Evolutionary conservation across 2,888 invertebrate genomes (phyloP).

Genomic region (Alcis repandata): DNA sequence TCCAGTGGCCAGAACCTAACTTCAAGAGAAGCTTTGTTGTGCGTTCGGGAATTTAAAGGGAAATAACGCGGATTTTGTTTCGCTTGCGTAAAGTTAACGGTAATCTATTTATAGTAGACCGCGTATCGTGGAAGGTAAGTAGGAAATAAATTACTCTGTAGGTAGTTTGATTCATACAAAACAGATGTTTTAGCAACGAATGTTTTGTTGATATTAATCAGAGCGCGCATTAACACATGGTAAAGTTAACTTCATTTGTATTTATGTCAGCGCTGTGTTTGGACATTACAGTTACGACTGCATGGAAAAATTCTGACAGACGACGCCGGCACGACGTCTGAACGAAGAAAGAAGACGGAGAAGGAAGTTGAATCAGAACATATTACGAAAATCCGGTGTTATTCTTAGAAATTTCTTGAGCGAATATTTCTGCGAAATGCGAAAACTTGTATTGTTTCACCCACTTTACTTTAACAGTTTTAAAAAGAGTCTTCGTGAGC

Average conservation of each 20-base stretch:
- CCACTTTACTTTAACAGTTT: background rate
- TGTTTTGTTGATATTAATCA: constrained; percentile 44
- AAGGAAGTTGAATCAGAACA: constrained; percentile 20
- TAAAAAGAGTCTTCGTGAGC: background rate
- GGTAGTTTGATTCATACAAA: constrained; percentile 41
- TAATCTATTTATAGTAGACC: constrained; percentile 27
- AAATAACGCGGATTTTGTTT: constrained; percentile 20
- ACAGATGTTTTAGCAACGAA: constrained; percentile 44
- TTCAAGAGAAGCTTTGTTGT: constrained; percentile 23
- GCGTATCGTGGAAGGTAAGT: constrained; percentile 30
- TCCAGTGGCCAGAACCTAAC: constrained; percentile 25
- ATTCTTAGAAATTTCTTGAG: constrained; percentile 22
- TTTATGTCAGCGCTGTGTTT: constrained; percentile 25
- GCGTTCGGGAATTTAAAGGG: constrained; percentile 17
- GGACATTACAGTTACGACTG: constrained; percentile 18
- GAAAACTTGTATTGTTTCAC: constrained; percentile 28
- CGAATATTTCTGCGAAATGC: constrained; percentile 20
- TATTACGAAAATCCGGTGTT: constrained; percentile 27
- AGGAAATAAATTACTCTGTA: constrained; percentile 37
- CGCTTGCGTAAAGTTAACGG: constrained; percentile 19
- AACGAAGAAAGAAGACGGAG: constrained; percentile 8
- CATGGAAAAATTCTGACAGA: constrained; percentile 20
- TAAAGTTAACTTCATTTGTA: constrained; percentile 28
- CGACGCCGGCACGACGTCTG: constrained; percentile 5
- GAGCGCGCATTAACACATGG: constrained; percentile 34